phyloP scores from a whole-genome alignment of 2,888 invertebrate species.

The Drosophila fulvimacula region DNA sequence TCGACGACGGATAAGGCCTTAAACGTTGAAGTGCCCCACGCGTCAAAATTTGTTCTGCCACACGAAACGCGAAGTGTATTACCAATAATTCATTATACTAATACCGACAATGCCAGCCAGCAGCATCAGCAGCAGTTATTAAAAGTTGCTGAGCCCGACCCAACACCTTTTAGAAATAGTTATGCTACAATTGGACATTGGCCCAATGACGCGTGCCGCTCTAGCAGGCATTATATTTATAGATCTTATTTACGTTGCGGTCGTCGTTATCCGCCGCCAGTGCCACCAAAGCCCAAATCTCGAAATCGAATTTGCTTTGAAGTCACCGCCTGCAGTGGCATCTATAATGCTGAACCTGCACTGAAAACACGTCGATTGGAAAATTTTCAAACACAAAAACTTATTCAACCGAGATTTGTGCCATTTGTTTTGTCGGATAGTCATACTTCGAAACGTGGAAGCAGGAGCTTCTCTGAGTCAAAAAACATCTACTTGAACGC shows the following conservation, averaged over 20 bases:
- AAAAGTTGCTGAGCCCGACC: conserved; percentile 1
- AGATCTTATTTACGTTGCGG: conserved; percentile 37
- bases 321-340: conserved; percentile 44
- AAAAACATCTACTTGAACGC: conserved; percentile 4
- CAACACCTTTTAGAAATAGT: background rate
- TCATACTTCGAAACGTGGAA: conserved; percentile 2
- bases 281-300: conserved; percentile 63
- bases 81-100: conserved; percentile 83
- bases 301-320: conserved; percentile 50
- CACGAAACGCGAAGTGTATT: conserved; percentile 66
- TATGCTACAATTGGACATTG: conserved; percentile 19
- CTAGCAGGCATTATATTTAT: conserved; percentile 24
- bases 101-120: conserved; percentile 70
- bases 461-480: conserved; percentile 36
- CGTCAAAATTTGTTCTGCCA: conserved; percentile 51
- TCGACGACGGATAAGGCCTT: conserved; percentile 51
- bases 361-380: conserved; percentile 62
- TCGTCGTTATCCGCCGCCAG: conserved; percentile 57
- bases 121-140: conserved; percentile 25
- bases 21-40: conserved; percentile 59
- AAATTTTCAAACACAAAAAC: conserved; percentile 11
- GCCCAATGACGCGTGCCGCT: conserved; percentile 34
- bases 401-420: conserved; percentile 10
- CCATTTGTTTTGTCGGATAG: conserved; percentile 17
- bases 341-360: conserved; percentile 56